phyloP scores from a whole-genome alignment of 2,797 vertebrate genomes.

The Sebastiscus albofasciatus region DNA sequence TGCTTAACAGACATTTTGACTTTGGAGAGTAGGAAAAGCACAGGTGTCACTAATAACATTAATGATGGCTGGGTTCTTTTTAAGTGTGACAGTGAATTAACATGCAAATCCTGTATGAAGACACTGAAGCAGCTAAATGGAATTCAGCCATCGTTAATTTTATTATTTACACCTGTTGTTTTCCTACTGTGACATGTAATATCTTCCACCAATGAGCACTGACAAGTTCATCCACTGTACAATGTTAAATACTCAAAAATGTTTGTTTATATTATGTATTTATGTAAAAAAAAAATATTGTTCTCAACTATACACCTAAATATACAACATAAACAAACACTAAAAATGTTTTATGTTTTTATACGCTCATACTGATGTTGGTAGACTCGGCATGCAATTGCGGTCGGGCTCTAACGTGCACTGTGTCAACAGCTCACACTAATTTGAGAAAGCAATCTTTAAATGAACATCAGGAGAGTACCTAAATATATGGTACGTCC shows the following conservation, averaged over 20 bases:
- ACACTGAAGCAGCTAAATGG: neutral
- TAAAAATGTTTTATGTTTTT: neutral
- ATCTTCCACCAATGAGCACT: neutral
- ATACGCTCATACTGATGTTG: neutral
- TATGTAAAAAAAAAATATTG: neutral
- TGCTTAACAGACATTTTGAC: too few relatives aligned
- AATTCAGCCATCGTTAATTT: neutral
- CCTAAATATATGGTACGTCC: too few relatives aligned
- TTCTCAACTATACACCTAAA: neutral
- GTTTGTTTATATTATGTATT: neutral
- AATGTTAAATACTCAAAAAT: neutral
- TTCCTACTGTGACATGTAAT: neutral
- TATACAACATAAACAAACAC: neutral
- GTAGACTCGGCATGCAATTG: neutral
- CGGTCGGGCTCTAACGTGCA: neutral
- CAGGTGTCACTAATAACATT: neutral
- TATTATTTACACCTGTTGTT: neutral
- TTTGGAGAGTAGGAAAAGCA: neutral
- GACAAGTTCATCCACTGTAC: neutral
- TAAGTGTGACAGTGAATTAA: neutral
- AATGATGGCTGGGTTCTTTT: neutral
- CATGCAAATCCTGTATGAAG: neutral
- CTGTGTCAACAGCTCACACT: neutral
- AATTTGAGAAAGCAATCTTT: neutral
- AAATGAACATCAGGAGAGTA: too few relatives aligned